These are phyloP conservation scores for Onychomys leucogaster DNA, from an alignment of 2,797 vertebrate species.

Conservation along the genomic window DNA sequence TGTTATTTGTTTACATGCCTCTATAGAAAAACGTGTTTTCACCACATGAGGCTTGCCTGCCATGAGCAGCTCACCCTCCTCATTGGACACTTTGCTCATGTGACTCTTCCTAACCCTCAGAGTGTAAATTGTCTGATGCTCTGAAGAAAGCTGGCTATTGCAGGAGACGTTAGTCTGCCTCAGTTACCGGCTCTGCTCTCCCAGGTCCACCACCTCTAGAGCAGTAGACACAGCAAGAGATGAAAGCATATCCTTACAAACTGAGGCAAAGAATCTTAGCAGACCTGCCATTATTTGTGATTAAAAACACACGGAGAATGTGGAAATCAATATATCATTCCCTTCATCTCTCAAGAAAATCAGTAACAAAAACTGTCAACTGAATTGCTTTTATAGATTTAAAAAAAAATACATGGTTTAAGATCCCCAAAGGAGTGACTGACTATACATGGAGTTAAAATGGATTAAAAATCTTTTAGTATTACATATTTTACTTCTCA, in stretches of 20 bases:
- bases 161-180: not conserved
- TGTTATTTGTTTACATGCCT: not conserved
- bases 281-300: not conserved
- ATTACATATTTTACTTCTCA: slow-evolving; percentile 24
- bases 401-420: not conserved
- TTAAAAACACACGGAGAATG: slow-evolving; percentile 34
- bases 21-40: not conserved
- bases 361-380: not conserved
- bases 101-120: not conserved
- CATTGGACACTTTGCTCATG: not conserved
- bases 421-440: slow-evolving; percentile 32
- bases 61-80: not conserved
- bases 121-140: not conserved
- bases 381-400: slow-evolving; percentile 11
- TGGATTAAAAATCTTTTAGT: not conserved
- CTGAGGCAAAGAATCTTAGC: slow-evolving; percentile 2
- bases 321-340: slow-evolving; percentile 25
- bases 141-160: not conserved
- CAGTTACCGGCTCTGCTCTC: too few relatives aligned
- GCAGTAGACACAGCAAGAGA: too few relatives aligned
- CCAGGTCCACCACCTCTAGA: not conserved
- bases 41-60: too few relatives aligned
- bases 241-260: not conserved
- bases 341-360: slow-evolving; percentile 56
- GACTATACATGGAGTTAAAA: not conserved